Evolutionary conservation across 2,113 vertebrate genomes (phyloP), one percentile per base, ranked within the genome.

Genomic region (Stomatorhinus ivindoensis): DNA sequence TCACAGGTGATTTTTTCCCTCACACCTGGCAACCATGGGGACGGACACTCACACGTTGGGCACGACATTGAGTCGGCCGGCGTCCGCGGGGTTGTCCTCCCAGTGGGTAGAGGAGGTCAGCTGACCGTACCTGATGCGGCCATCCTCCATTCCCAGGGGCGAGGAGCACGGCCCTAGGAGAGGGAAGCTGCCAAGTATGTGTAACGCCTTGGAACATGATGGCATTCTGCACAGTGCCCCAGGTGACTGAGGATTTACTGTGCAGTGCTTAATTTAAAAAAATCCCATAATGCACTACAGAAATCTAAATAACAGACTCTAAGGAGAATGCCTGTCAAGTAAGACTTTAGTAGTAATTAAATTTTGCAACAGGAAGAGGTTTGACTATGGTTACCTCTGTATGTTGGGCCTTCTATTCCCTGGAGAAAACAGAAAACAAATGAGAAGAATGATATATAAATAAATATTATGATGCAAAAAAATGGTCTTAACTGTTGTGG

Each of bases 131-230:
- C 89, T 93, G 19, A 97, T 91, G 0, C 92, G 93, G 0, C 96
- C 96, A 0, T 97, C 96, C 92, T 96, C 96, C 92, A 97, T 88
- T 58, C 97, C 97, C 4, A 97, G 95, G 0, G 96, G 91, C 44
- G 93, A 94, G 1, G 94, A 94, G 90, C 97, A 97, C 84, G 92
- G 80, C 1, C 91, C 97, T 97, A 82, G 80, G 87, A 2, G 50
- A 58, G 21, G 31, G 46, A 1, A 21, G 24, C 61, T 7, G 24
- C 24, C 42, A 3, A 87, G 27, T 50, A 35, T 31, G 65, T 55
- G 44, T 19, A 86, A 86, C 4, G 10, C n/a, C 21, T 53, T 53
- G n/a, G 85, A 35, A 35, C 44, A 86, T 17, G 13, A 17, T 39
- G 80, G 39, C 15, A 17, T 39, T 39, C 21, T 76, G 69, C 69